A percentile compares a stretch with the other conserved stretches of the same genome.
Evolutionary conservation across 2,113 vertebrate species (phyloP).

Genomic region (Carettochelys insculpta): DNA sequence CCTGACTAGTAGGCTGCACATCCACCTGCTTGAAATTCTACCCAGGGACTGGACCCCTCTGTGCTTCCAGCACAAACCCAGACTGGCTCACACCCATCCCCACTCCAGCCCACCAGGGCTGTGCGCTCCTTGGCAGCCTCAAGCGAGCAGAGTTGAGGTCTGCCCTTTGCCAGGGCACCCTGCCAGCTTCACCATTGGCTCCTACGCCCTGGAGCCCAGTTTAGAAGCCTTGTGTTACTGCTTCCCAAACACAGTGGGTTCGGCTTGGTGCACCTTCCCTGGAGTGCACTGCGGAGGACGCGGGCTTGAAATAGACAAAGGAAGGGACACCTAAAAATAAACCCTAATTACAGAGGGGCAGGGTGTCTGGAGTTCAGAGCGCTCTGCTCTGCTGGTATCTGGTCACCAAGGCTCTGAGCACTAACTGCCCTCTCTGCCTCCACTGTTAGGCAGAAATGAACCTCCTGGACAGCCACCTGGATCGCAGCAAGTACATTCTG

Average conservation of each 20-base stretch:
- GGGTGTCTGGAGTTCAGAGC: constrained; percentile 56
- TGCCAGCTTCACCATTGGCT: constrained; percentile 53
- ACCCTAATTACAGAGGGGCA: constrained; percentile 77
- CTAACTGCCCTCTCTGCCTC: constrained; percentile 30
- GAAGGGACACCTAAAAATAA: constrained; percentile 81
- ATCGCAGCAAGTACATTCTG: background rate
- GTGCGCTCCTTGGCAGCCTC: constrained; percentile 5
- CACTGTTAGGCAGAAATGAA: background rate
- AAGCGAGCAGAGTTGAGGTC: constrained; percentile 57
- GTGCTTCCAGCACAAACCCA: background rate
- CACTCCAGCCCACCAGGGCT: background rate
- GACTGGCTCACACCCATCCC: background rate
- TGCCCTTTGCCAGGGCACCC: constrained; percentile 51
- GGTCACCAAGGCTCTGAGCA: constrained; percentile 29
- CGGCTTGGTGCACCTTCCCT: constrained; percentile 65
- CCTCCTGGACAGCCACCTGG: background rate
- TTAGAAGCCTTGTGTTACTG: constrained; percentile 59
- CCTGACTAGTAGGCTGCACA: rapidly evolving
- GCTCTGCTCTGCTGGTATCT: constrained; percentile 46
- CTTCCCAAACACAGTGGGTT: constrained; percentile 63
- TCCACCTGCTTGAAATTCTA: background rate
- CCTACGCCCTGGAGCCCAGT: constrained; percentile 69
- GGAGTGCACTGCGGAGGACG: constrained; percentile 69
- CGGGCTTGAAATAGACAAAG: constrained; percentile 77
- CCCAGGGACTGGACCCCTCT: background rate